Percentiles rank a stretch among this genome's conserved stretches.
Evolutionary conservation across 2,797 vertebrate species (phyloP).

Genomic region (Cossypha dichroa): DNA sequence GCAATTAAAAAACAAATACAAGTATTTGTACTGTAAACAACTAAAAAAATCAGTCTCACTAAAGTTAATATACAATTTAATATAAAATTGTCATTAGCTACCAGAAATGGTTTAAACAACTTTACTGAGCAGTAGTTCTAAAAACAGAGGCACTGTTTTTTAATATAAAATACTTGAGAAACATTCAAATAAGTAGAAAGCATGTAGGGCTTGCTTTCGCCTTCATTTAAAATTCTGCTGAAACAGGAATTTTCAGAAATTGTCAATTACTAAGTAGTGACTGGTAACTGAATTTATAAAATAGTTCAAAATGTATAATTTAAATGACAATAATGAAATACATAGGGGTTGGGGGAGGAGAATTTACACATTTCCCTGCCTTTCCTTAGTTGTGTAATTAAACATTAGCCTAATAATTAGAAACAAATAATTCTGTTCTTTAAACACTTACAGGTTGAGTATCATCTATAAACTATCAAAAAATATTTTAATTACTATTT

Average conservation of each 20-base stretch:
- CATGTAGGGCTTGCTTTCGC: slow-evolving; percentile 77
- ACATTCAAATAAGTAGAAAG: slow-evolving; percentile 90
- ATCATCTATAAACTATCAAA: slow-evolving; percentile 84
- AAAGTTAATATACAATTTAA: slow-evolving; percentile 86
- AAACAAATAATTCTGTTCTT: slow-evolving; percentile 78
- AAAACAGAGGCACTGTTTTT: slow-evolving; percentile 91
- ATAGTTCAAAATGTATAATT: slow-evolving; percentile 77
- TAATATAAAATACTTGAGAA: slow-evolving; percentile 86
- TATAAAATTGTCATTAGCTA: slow-evolving; percentile 89
- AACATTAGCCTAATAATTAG: slow-evolving; percentile 79
- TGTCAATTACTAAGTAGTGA: slow-evolving; percentile 76
- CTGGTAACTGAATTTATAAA: slow-evolving; percentile 80
- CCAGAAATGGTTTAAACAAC: slow-evolving; percentile 88
- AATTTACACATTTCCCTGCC: slow-evolving; percentile 81
- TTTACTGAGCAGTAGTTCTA: slow-evolving; percentile 87
- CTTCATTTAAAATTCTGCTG: slow-evolving; percentile 81
- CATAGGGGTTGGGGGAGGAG: slow-evolving; percentile 70
- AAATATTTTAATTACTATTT: slow-evolving; percentile 86
- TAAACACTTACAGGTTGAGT: slow-evolving; percentile 78
- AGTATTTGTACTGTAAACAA: slow-evolving; percentile 86
- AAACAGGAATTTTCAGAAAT: slow-evolving; percentile 77
- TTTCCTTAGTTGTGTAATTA: slow-evolving; percentile 79
- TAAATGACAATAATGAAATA: slow-evolving; percentile 75
- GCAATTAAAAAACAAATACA: slow-evolving; percentile 85
- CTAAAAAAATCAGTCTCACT: slow-evolving; percentile 81